Conservation (phyloP, 2,113 vertebrate species). For the Oceanodroma tethys region DNA sequence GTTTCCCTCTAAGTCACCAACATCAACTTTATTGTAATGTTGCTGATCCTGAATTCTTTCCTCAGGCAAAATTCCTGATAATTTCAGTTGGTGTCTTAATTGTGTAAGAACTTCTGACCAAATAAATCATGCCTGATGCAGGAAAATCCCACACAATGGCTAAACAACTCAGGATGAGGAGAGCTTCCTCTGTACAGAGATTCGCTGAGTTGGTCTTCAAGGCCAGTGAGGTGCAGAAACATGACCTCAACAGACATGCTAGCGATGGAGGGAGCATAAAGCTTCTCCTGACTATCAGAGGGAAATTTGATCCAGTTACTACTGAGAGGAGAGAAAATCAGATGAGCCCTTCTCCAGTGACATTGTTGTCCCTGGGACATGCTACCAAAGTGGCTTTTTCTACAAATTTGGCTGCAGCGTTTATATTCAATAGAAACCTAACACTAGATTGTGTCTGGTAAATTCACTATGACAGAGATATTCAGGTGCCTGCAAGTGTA, state of each 20-base stretch:
- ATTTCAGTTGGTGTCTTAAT: neutral
- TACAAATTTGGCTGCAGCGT: neutral
- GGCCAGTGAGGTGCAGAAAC: neutral
- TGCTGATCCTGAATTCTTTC: neutral
- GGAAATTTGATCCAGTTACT: neutral
- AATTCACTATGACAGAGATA: neutral
- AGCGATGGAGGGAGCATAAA: neutral
- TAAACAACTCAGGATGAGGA: neutral
- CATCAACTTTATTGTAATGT: neutral
- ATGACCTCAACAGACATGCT: neutral
- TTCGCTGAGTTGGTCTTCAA: neutral
- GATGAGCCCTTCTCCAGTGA: neutral
- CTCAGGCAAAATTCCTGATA: neutral
- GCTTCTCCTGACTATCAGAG: neutral
- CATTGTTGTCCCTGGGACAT: neutral
- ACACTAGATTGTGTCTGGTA: neutral
- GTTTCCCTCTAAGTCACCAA: neutral
- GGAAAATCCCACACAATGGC: neutral
- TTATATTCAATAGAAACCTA: neutral
- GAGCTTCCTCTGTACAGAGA: neutral
- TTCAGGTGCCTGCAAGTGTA: neutral
- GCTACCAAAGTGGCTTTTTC: neutral
- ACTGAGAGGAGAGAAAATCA: neutral
- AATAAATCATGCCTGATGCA: neutral
- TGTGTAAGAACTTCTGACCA: neutral